These are phyloP conservation scores for Dendrocincla tyrannina DNA, from an alignment of 2,797 vertebrate species.

Conservation along the genomic window DNA sequence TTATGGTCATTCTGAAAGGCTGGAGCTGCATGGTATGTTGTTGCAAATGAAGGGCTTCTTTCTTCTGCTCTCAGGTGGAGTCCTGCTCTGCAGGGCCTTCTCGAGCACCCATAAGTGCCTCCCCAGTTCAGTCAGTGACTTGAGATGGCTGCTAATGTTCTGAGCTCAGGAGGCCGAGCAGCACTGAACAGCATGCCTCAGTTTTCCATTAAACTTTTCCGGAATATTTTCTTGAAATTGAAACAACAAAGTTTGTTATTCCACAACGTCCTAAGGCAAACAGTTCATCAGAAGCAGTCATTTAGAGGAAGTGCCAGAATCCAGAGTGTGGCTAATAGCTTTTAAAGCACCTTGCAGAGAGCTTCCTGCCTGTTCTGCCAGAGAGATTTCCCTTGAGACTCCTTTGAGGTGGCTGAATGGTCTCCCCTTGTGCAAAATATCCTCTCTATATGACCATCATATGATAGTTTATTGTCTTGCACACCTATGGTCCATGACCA, in stretches of 20 bases:
- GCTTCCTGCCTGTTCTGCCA: neutral
- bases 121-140: neutral
- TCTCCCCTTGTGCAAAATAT: neutral
- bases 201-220: neutral
- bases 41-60: neutral
- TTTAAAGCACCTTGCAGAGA: neutral
- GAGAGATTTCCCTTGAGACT: neutral
- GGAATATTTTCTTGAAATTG: neutral
- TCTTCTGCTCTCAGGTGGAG: neutral
- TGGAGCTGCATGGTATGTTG: neutral
- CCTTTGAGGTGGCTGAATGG: neutral
- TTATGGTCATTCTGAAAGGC: neutral
- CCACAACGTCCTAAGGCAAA: neutral
- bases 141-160: neutral
- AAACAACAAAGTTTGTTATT: neutral
- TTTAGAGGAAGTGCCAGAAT: neutral
- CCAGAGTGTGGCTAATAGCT: neutral
- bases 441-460: neutral
- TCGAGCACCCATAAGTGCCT: rapidly evolving
- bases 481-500: neutral
- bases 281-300: neutral
- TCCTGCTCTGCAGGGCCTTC: neutral
- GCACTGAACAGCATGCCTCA: neutral
- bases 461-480: neutral
- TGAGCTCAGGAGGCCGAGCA: neutral